phyloP scores from a whole-genome alignment of 2,797 vertebrate genomes.

The Smutsia gigantea region DNA sequence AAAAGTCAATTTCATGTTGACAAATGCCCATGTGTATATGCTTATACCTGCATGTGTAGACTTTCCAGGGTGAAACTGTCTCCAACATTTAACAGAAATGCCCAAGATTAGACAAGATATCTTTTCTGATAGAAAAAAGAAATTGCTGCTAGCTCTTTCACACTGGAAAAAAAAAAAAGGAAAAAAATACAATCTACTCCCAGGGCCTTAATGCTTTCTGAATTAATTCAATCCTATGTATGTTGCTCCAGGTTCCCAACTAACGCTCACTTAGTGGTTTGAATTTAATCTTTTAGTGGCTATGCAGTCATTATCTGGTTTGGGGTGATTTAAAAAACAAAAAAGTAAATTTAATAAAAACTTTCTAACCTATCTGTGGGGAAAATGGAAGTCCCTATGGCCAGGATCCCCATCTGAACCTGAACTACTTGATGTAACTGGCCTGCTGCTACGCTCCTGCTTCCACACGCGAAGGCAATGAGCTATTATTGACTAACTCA shows the following conservation, averaged over 20 bases:
- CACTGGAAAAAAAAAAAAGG: not conserved
- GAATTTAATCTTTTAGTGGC: not conserved
- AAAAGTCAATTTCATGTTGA: not conserved
- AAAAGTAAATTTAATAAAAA: not conserved
- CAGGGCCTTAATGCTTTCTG: not conserved
- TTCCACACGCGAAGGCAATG: no score
- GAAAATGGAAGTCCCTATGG: no score
- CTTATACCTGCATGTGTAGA: not conserved
- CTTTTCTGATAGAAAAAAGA: not conserved
- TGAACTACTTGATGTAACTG: no score
- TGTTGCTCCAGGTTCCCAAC: not conserved
- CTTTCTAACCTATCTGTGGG: not conserved
- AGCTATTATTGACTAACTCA: no score
- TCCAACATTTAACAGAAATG: not conserved
- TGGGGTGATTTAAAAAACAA: not conserved
- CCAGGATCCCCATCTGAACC: no score
- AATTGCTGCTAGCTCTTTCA: not conserved
- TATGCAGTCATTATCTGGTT: not conserved
- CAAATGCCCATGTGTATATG: not conserved
- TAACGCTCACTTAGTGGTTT: not conserved
- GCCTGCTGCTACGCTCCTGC: no score
- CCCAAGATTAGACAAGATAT: not conserved
- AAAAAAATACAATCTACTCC: not conserved
- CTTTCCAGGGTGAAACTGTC: not conserved
- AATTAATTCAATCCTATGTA: not conserved